Evolutionary conservation across 2,113 vertebrate genomes (phyloP).

Genomic region (Sakesphorus luctuosus): DNA sequence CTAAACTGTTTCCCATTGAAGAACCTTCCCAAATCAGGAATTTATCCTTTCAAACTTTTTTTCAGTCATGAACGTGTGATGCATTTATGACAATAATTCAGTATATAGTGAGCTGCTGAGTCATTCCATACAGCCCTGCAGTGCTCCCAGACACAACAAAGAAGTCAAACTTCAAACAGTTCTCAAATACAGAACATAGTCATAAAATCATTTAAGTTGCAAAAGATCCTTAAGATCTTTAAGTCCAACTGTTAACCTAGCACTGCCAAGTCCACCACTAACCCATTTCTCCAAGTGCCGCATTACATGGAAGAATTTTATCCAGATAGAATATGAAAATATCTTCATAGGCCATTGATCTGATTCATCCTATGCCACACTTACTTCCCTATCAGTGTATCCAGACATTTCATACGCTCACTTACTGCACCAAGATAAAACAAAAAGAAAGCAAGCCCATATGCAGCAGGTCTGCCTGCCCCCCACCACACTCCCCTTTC

Average conservation of each 20-base stretch:
- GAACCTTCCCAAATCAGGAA: not conserved
- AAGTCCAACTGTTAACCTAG: not conserved
- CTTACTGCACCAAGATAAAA: not conserved
- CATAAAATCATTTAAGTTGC: not conserved
- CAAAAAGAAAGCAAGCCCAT: not conserved
- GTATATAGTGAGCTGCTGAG: not conserved
- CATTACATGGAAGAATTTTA: fast-evolving
- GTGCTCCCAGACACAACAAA: not conserved
- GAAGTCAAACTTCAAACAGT: not conserved
- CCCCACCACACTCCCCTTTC: not conserved
- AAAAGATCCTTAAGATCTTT: not conserved
- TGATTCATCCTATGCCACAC: not conserved
- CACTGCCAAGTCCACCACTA: not conserved
- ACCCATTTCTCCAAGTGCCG: not conserved
- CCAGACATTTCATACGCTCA: not conserved
- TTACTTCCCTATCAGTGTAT: not conserved
- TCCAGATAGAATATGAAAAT: not conserved
- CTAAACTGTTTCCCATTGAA: not conserved
- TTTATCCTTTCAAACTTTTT: not conserved
- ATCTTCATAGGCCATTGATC: not conserved
- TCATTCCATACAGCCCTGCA: not conserved
- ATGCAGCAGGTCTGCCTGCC: not conserved
- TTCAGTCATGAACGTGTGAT: not conserved
- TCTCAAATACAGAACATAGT: not conserved
- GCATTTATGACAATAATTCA: not conserved